These are phyloP conservation scores for Myripristis jacobus DNA, from an alignment of 2,797 vertebrate species.

Conservation along the genomic window DNA sequence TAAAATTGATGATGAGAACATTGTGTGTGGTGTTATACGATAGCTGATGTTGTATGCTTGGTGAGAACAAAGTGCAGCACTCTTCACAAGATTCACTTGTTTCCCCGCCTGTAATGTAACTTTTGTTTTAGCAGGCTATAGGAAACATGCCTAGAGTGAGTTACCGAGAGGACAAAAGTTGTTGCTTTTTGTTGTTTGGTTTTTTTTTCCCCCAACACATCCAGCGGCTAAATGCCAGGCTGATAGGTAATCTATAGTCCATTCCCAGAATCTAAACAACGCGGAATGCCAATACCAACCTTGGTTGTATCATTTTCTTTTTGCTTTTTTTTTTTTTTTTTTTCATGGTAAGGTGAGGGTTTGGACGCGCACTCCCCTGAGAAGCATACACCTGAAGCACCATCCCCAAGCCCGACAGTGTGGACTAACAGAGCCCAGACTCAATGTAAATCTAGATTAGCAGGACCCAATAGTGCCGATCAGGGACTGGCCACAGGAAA, in stretches of 20 bases:
- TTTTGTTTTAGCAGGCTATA: constrained; percentile 24
- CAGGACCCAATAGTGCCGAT: constrained; percentile 39
- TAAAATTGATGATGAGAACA: neutral
- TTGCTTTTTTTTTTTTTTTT: neutral
- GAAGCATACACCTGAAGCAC: neutral
- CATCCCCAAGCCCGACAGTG: constrained; percentile 16
- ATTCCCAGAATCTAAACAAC: constrained; percentile 32
- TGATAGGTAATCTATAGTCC: constrained; percentile 56
- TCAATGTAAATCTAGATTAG: constrained; percentile 37
- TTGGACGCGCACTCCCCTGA: neutral
- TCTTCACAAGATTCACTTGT: constrained; percentile 8
- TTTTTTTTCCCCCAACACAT: neutral
- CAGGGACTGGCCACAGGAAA: constrained; percentile 41
- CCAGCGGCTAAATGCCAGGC: constrained; percentile 53
- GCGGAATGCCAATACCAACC: constrained; percentile 31
- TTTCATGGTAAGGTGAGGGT: neutral
- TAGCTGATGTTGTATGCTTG: neutral
- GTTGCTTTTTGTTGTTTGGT: neutral
- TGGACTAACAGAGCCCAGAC: constrained; percentile 18
- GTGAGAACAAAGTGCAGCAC: neutral
- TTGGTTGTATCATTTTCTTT: constrained; percentile 6
- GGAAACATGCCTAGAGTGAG: constrained; percentile 32
- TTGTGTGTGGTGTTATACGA: neutral
- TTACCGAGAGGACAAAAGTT: constrained; percentile 23
- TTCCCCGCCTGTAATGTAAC: constrained; percentile 3